Base-by-base conservation (phyloP, 37 sponge, comb jelly and placozoan genomes). In the Ianthella basta region DNA sequence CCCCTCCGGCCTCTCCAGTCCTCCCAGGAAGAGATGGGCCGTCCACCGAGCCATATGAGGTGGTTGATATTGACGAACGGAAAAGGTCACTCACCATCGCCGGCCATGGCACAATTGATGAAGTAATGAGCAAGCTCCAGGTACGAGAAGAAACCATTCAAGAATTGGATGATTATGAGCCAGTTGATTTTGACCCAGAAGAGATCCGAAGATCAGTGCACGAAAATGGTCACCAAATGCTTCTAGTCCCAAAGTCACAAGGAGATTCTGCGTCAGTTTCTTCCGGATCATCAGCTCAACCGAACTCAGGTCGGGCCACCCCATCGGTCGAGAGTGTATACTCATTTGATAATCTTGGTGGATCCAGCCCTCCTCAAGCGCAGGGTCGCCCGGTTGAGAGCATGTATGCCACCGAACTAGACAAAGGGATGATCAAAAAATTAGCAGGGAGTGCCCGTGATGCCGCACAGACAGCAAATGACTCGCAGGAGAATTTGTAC, bases 201-300 rank as follows among this genome's bases (percentile, higher is more conserved):
- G 64, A 61, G 64, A 75, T 75, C 54, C 44, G 54, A n/a, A 50
- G 40, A 44, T 40, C 78, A 1, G 0, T 23, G 44, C 37, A 36
- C 12, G 40, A 50, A 75, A 29, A n/a, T 61, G 27, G 29, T 27
- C 5, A 1, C 10, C 32, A 5, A 50, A 50, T 24, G 41, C 23
- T 4, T 24, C n/a, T 32, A 24, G 40, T 24, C 5, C 24, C 44
- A 1, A n/a, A 24, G 20, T 20, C 38, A 15, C 38, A 39, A 24
- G 35, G 18, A 35, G 78, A 75, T 24, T 40, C 78, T 0, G 78
- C 25, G 53, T 75, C 78, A 0, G 37, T 70, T 20, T 70, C 72
- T 5, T 41, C 78, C 21, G 25, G 23, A 4, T 75, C 78, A 4
- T 75, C 78, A 24, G 21, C 20, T 10, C 50, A 44, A 8, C 3